Percentiles rank a stretch among this genome's conserved stretches.
Conservation (phyloP, 2,888 invertebrate species). For the Teleogryllus oceanicus region DNA sequence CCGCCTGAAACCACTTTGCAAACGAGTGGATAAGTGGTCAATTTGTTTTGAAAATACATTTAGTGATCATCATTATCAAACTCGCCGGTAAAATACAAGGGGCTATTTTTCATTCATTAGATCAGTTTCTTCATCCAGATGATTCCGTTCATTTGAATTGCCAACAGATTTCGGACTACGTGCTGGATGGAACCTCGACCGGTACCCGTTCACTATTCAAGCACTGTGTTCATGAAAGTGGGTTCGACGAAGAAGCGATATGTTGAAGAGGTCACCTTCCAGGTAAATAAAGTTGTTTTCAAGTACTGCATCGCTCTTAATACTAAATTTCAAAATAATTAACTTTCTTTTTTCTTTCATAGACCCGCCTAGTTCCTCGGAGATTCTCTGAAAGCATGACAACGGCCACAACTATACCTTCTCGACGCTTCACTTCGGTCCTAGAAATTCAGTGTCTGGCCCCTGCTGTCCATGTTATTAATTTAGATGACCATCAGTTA, state of each 20-base stretch:
- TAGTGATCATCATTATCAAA: too few species aligned
- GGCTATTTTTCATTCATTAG: too few species aligned
- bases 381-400: slow-evolving; percentile 32
- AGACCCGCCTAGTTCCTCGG: slow-evolving; percentile 33
- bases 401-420: slow-evolving; percentile 12
- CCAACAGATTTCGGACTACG: slow-evolving; percentile 28
- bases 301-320: too few species aligned
- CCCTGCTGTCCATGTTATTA: slow-evolving; percentile 21
- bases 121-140: too few species aligned
- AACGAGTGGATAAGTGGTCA: too few species aligned
- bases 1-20: too few species aligned
- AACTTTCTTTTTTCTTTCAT: neutral
- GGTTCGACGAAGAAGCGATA: slow-evolving; percentile 32
- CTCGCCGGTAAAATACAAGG: too few species aligned
- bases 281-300: slow-evolving; percentile 27
- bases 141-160: neutral
- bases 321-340: neutral
- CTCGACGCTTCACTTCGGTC: slow-evolving; percentile 23
- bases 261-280: slow-evolving; percentile 31
- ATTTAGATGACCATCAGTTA: slow-evolving; percentile 25
- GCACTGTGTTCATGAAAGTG: slow-evolving; percentile 31
- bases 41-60: too few species aligned
- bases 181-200: slow-evolving; percentile 30
- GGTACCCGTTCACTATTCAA: slow-evolving; percentile 34
- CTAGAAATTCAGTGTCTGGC: slow-evolving; percentile 25